Evolutionary conservation across 2,113 vertebrate species (phyloP).

Genomic region (Cairina moschata): DNA sequence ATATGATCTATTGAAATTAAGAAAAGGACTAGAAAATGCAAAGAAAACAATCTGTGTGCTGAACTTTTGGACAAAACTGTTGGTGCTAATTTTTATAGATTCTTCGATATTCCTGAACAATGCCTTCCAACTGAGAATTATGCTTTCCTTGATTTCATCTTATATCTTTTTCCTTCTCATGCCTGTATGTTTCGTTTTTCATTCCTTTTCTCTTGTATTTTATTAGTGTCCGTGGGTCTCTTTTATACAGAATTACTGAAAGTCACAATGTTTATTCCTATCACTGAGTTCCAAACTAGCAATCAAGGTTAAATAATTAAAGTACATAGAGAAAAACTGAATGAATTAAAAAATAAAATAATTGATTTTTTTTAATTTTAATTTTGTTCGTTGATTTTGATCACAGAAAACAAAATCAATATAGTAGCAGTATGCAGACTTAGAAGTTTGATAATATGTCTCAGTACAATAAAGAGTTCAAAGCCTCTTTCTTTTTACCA

Average conservation of each 20-base stretch:
- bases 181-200: not conserved
- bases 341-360: conserved; percentile 54
- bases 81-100: not conserved
- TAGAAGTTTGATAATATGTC: conserved; percentile 55
- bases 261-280: not conserved
- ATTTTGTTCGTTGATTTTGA: conserved; percentile 66
- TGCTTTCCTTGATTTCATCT: not conserved
- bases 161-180: not conserved
- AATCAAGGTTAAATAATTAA: conserved; percentile 50
- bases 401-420: conserved; percentile 74
- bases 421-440: conserved; percentile 50
- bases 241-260: not conserved
- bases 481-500: conserved; percentile 39
- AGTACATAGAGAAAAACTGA: not conserved
- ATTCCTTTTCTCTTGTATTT: not conserved
- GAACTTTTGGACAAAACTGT: not conserved
- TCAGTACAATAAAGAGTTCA: conserved; percentile 59
- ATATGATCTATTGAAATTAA: not conserved
- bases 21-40: not conserved
- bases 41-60: not conserved
- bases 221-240: not conserved
- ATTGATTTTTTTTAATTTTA: conserved; percentile 56
- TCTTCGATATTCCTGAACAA: not conserved
- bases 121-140: not conserved
- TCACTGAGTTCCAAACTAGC: not conserved